These are phyloP conservation scores for Drosophila hydei DNA, from an alignment of 1,140 invertebrate genomes.

Conservation along the genomic window DNA sequence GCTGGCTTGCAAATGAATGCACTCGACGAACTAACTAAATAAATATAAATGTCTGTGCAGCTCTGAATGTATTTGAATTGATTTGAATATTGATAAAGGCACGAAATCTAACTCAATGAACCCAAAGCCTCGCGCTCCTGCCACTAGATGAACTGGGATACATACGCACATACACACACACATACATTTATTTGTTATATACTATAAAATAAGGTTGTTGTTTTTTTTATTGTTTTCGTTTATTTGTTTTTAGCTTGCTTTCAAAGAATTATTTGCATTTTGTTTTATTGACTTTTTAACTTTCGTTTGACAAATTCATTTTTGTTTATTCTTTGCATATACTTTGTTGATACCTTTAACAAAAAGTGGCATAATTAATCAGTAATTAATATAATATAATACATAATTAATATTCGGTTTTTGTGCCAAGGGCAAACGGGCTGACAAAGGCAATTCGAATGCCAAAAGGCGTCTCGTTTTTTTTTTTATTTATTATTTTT, in stretches of 20 bases:
- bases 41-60: constrained; percentile 7
- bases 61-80: constrained; percentile 4
- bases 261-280: not conserved
- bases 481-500: too few species aligned
- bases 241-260: not conserved
- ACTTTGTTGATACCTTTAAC: too few species aligned
- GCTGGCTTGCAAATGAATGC: constrained; percentile 30
- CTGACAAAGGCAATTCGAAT: too few species aligned
- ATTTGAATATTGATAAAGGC: constrained; percentile 7
- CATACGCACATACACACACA: not conserved
- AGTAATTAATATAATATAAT: too few species aligned
- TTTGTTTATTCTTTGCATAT: too few species aligned
- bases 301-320: too few species aligned
- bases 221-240: not conserved
- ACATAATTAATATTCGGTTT: too few species aligned
- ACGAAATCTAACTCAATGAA: not conserved
- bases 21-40: constrained; percentile 6
- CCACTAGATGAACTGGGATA: not conserved
- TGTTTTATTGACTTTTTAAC: too few species aligned
- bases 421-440: too few species aligned
- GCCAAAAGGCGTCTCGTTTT: too few species aligned
- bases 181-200: not conserved
- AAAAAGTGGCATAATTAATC: too few species aligned
- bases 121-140: not conserved
- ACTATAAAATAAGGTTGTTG: too few species aligned